Percentiles rank a stretch among this genome's conserved stretches.
These are phyloP conservation scores for Penaeus chinensis DNA, from an alignment of 1,140 invertebrate genomes.

Conservation along the genomic window DNA sequence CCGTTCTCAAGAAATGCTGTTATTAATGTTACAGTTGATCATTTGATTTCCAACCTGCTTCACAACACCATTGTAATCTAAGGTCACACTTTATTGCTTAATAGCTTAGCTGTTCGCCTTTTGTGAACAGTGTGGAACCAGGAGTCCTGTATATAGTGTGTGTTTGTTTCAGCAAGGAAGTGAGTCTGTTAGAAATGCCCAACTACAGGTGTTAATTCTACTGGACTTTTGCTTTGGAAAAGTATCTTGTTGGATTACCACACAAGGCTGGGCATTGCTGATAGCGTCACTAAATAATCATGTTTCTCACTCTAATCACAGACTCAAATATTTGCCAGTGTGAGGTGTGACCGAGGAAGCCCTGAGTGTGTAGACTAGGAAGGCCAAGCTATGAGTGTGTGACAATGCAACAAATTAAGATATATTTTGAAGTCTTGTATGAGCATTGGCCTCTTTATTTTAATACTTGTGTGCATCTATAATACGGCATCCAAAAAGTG, in stretches of 20 bases:
- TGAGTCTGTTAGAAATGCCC: too few species aligned
- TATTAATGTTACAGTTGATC: slow-evolving; percentile 57
- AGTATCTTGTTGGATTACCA: too few species aligned
- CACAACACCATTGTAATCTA: slow-evolving; percentile 59
- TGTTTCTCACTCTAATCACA: slow-evolving; percentile 59
- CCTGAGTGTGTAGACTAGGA: slow-evolving; percentile 61
- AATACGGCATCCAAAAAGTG: slow-evolving; percentile 49
- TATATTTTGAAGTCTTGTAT: slow-evolving; percentile 57
- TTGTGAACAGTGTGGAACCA: slow-evolving; percentile 62
- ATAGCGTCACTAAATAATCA: slow-evolving; percentile 25
- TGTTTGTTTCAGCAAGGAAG: slow-evolving; percentile 48
- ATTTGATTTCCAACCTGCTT: slow-evolving; percentile 58
- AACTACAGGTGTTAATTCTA: too few species aligned
- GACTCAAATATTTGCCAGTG: slow-evolving; percentile 60
- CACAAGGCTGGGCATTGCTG: slow-evolving; percentile 32
- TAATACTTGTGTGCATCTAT: slow-evolving; percentile 55
- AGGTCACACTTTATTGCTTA: slow-evolving; percentile 61
- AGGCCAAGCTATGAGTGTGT: slow-evolving; percentile 61
- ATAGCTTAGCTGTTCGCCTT: slow-evolving; percentile 56
- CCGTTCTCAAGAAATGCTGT: slow-evolving; percentile 60
- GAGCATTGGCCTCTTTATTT: slow-evolving; percentile 58
- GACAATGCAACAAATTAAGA: slow-evolving; percentile 58
- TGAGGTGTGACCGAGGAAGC: slow-evolving; percentile 62
- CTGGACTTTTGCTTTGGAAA: too few species aligned
- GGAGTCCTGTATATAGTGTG: slow-evolving; percentile 61